Percentiles rank a stretch among this genome's conserved stretches.
phyloP scores from a whole-genome alignment of 2,113 vertebrate genomes.

The Nymphicus hollandicus region DNA sequence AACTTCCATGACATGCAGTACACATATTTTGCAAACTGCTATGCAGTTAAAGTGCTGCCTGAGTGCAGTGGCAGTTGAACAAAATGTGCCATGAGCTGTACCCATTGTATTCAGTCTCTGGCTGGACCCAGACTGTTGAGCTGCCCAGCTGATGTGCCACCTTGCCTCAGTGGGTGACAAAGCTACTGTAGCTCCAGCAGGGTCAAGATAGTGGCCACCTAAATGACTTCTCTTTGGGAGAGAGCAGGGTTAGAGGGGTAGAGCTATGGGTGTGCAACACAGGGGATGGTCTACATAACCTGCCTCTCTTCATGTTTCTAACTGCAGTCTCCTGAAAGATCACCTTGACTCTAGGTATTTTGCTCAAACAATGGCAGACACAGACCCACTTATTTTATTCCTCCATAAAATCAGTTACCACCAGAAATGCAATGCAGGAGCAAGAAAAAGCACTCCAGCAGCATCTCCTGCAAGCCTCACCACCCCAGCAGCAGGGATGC shows the following conservation, averaged over 20 bases:
- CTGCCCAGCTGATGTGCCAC: not conserved
- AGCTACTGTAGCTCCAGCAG: not conserved
- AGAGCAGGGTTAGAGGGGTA: not conserved
- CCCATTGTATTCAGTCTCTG: not conserved
- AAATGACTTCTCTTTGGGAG: not conserved
- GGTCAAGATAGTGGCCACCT: not conserved
- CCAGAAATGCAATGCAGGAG: not conserved
- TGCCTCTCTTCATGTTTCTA: not conserved
- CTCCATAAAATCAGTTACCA: not conserved
- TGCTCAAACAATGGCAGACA: not conserved
- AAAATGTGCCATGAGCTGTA: not conserved
- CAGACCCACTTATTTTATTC: rapidly evolving
- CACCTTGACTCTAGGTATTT: not conserved
- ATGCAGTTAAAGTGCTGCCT: not conserved
- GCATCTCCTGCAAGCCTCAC: not conserved
- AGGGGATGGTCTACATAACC: rapidly evolving
- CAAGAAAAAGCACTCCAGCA: not conserved
- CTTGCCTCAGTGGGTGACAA: not conserved
- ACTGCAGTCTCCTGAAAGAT: not conserved
- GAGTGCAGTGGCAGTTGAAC: not conserved
- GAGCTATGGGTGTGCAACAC: not conserved
- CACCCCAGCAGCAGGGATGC: not conserved
- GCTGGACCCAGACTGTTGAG: not conserved
- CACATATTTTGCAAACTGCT: not conserved
- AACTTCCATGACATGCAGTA: not conserved